phyloP scores from a whole-genome alignment of 2,888 invertebrate genomes.

The Macropis europaea region DNA sequence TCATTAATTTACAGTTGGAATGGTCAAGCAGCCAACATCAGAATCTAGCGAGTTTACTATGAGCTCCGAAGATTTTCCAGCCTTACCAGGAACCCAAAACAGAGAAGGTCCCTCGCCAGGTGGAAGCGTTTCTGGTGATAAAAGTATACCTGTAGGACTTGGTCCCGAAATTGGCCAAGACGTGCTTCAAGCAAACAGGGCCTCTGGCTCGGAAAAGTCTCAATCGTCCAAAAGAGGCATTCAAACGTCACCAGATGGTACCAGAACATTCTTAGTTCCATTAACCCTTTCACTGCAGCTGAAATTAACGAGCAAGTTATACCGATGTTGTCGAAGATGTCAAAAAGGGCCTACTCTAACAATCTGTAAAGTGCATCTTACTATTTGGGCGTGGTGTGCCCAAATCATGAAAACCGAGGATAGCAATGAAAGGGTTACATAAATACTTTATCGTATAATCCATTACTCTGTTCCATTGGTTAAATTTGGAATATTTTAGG shows the following conservation, averaged over 20 bases:
- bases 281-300: too few relatives aligned
- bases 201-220: conserved; percentile 76
- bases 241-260: conserved; percentile 96
- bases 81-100: conserved; percentile 95
- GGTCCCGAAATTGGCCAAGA: conserved; percentile 79
- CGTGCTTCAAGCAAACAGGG: conserved; percentile 76
- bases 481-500: too few relatives aligned
- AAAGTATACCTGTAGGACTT: conserved; percentile 78
- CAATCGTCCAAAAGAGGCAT: conserved; percentile 88
- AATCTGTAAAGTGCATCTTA: too few relatives aligned
- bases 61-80: conserved; percentile 99
- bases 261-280: too few relatives aligned
- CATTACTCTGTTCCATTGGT: too few relatives aligned
- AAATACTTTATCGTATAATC: too few relatives aligned
- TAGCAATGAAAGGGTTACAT: too few relatives aligned
- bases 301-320: too few relatives aligned
- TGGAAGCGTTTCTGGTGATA: conserved; percentile 80
- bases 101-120: conserved; percentile 86
- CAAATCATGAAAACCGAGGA: too few relatives aligned
- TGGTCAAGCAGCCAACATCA: conserved; percentile 96
- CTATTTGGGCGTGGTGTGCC: too few relatives aligned
- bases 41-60: conserved; percentile 97
- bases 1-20: conserved; percentile 85
- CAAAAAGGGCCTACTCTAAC: too few relatives aligned
- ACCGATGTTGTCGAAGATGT: too few relatives aligned